Evolutionary conservation across 1,140 invertebrate genomes (phyloP).

Genomic region (Pseudomyrmex gracilis): DNA sequence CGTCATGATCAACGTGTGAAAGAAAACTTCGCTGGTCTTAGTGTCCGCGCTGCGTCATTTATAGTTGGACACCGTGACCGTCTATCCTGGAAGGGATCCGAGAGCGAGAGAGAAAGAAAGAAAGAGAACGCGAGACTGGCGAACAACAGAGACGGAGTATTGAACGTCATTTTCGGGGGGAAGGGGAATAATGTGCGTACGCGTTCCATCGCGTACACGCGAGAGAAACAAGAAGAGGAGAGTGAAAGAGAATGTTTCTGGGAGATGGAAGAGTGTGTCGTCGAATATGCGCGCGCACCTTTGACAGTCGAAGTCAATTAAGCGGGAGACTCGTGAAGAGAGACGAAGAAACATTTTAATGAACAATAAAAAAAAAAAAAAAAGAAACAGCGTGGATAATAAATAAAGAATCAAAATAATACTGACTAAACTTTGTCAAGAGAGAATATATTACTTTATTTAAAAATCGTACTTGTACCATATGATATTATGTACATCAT

Average conservation of each 20-base stretch:
- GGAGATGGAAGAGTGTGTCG: too few species aligned
- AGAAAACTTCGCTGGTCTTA: constrained; percentile 2
- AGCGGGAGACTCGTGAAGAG: background rate
- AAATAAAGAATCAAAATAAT: too few species aligned
- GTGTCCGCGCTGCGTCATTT: constrained; percentile 19
- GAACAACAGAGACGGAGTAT: constrained; percentile 15
- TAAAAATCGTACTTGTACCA: too few species aligned
- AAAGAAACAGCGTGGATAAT: too few species aligned
- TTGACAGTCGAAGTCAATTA: too few species aligned
- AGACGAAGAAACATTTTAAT: background rate
- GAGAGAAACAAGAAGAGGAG: background rate
- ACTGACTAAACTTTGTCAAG: too few species aligned
- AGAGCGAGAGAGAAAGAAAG: background rate
- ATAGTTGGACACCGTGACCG: constrained; percentile 1
- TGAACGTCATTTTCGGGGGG: background rate
- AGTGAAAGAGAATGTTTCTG: background rate
- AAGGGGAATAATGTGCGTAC: background rate
- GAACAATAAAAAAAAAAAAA: too few species aligned
- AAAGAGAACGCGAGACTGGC: background rate
- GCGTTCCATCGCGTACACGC: background rate
- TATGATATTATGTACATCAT: too few species aligned
- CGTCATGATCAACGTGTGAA: constrained; percentile 19
- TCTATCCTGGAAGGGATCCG: constrained; percentile 5
- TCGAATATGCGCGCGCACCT: too few species aligned
- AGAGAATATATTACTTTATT: too few species aligned